Evolutionary conservation across 2,888 invertebrate genomes (phyloP).

Genomic region (Loripinus fragilis): DNA sequence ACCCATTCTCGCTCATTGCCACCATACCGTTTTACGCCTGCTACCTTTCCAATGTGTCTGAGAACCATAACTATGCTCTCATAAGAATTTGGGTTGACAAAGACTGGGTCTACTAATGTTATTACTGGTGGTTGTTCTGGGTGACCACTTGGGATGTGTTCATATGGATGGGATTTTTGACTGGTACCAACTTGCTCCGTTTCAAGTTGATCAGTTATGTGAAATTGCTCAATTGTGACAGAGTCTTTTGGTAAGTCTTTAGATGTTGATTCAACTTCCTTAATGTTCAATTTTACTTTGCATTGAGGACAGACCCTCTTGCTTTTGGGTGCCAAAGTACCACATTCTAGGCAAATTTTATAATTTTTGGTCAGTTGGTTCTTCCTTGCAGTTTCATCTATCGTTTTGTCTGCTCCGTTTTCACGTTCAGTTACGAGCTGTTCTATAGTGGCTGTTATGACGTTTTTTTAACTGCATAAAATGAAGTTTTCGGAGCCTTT

Average conservation of each 20-base stretch:
- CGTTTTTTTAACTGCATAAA: background rate
- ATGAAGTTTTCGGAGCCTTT: background rate
- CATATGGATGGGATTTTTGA: background rate
- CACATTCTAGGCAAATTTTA: background rate
- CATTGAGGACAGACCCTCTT: constrained; percentile 5
- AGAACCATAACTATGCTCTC: constrained; percentile 15
- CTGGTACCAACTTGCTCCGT: too few relatives aligned
- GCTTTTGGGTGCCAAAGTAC: background rate
- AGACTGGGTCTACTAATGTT: constrained; percentile 9
- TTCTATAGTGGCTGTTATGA: background rate
- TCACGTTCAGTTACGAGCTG: background rate
- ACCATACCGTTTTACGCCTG: constrained; percentile 20
- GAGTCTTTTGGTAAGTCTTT: too few relatives aligned
- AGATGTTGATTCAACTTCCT: background rate
- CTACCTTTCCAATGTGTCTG: constrained; percentile 25
- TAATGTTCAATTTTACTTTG: too few relatives aligned
- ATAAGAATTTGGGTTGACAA: constrained; percentile 25
- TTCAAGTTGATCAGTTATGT: too few relatives aligned
- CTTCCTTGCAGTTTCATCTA: background rate
- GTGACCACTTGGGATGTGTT: background rate
- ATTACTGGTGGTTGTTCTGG: background rate
- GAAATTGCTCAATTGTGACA: too few relatives aligned
- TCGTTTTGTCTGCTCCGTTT: background rate
- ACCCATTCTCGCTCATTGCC: constrained; percentile 23
- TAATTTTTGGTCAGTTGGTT: background rate